These are phyloP conservation scores for Microchirus variegatus DNA, from an alignment of 2,797 vertebrate species.

Conservation along the genomic window DNA sequence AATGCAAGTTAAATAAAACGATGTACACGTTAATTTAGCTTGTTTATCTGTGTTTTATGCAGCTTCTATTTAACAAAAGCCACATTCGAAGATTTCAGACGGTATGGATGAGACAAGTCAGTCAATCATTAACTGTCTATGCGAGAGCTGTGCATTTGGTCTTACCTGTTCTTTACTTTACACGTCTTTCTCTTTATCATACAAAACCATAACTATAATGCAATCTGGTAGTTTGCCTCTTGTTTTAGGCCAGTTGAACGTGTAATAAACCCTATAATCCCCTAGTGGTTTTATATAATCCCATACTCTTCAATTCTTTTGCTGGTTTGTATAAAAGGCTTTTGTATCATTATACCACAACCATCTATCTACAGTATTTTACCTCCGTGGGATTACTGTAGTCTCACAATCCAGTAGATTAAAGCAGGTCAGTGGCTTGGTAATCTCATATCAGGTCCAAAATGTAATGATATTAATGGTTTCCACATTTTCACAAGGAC, in stretches of 20 bases:
- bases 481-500: slow-evolving; percentile 30
- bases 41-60: background rate
- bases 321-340: slow-evolving; percentile 14
- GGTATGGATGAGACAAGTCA: slow-evolving; percentile 10
- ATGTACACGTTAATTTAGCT: background rate
- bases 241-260: slow-evolving; percentile 22
- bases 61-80: slow-evolving; percentile 5
- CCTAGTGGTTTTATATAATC: slow-evolving; percentile 36
- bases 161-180: background rate
- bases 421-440: slow-evolving; percentile 36
- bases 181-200: slow-evolving; percentile 21
- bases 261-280: slow-evolving; percentile 40
- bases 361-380: slow-evolving; percentile 26
- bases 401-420: slow-evolving; percentile 41
- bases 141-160: too few relatives aligned
- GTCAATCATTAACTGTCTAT: too few relatives aligned
- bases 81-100: background rate
- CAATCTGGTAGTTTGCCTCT: slow-evolving; percentile 2
- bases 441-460: slow-evolving; percentile 52
- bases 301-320: background rate
- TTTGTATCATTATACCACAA: slow-evolving; percentile 28
- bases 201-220: slow-evolving; percentile 9
- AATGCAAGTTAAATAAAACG: background rate
- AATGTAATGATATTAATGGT: slow-evolving; percentile 60
- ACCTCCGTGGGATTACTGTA: slow-evolving; percentile 50